phyloP scores from a whole-genome alignment of 2,113 vertebrate genomes.

The Piliocolobus tephrosceles region DNA sequence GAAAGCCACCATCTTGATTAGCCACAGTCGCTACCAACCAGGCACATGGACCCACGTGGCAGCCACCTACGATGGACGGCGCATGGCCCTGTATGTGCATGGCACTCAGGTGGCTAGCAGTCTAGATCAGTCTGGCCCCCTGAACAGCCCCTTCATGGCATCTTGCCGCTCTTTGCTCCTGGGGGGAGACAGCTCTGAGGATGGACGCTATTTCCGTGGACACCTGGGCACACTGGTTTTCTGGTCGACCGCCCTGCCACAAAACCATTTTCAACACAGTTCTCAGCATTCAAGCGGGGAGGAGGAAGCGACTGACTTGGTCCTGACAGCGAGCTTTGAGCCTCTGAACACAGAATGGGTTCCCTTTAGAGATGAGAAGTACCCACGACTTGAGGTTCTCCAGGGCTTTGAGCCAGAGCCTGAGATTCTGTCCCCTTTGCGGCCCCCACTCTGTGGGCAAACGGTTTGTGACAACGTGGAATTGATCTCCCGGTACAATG shows the following conservation, averaged over 20 bases:
- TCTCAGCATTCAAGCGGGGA: constrained; percentile 64
- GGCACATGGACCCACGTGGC: constrained; percentile 92
- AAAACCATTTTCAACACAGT: constrained; percentile 84
- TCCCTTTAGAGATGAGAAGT: constrained; percentile 85
- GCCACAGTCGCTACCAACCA: constrained; percentile 87
- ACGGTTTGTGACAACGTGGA: constrained; percentile 94
- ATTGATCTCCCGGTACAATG: constrained; percentile 91
- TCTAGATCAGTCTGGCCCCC: constrained; percentile 86
- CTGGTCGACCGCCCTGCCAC: constrained; percentile 86
- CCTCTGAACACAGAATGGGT: constrained; percentile 86
- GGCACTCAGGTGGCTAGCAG: constrained; percentile 91
- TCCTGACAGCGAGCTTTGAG: constrained; percentile 84
- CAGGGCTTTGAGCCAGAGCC: constrained; percentile 74
- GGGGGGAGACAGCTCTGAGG: constrained; percentile 90
- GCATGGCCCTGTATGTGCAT: constrained; percentile 92
- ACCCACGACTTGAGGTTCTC: constrained; percentile 85
- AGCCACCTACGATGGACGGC: constrained; percentile 89
- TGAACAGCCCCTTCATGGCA: constrained; percentile 94
- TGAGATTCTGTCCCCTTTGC: constrained; percentile 85
- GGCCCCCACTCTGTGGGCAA: constrained; percentile 90
- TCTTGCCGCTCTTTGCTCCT: constrained; percentile 92
- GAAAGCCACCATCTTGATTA: constrained; percentile 86
- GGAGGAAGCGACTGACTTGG: constrained; percentile 56
- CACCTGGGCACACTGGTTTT: constrained; percentile 87
- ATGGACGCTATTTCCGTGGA: constrained; percentile 88